phyloP scores from a whole-genome alignment of 1,140 invertebrate genomes.

The Heliothis virescens region DNA sequence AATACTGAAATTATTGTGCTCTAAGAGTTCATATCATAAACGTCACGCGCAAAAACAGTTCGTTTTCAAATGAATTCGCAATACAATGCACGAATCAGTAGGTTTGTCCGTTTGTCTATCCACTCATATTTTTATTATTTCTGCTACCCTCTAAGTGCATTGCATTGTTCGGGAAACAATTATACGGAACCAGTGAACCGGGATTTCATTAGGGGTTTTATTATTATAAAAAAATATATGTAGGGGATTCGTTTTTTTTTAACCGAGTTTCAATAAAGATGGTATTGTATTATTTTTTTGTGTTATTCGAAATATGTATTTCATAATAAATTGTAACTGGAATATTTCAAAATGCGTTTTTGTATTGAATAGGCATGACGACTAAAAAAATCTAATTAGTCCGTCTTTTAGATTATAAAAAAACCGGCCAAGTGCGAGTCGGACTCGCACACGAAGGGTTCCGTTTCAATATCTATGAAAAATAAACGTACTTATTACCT shows the following conservation, averaged over 20 bases:
- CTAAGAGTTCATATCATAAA: background rate
- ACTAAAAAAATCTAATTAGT: no score
- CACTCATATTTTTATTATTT: conserved; percentile 29
- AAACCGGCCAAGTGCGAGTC: no score
- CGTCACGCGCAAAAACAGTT: background rate
- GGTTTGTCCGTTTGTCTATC: conserved; percentile 18
- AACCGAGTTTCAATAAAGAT: background rate
- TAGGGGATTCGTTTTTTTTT: conserved; percentile 11
- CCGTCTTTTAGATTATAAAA: no score
- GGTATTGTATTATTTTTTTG: background rate
- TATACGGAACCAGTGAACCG: conserved; percentile 11
- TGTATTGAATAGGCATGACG: no score
- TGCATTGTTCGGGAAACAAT: background rate
- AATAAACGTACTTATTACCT: no score
- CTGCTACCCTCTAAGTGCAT: background rate
- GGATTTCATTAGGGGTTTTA: conserved; percentile 14
- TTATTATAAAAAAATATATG: conserved; percentile 16
- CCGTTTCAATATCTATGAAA: no score
- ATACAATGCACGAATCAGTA: background rate
- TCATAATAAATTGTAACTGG: no score
- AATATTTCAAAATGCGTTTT: no score
- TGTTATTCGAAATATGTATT: background rate
- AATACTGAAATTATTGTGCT: no score
- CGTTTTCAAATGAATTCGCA: background rate
- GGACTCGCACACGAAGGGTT: no score